These are phyloP conservation scores for Caenorhabditis sp. DNA, from an alignment of 2,888 invertebrate genomes.

Conservation along the genomic window DNA sequence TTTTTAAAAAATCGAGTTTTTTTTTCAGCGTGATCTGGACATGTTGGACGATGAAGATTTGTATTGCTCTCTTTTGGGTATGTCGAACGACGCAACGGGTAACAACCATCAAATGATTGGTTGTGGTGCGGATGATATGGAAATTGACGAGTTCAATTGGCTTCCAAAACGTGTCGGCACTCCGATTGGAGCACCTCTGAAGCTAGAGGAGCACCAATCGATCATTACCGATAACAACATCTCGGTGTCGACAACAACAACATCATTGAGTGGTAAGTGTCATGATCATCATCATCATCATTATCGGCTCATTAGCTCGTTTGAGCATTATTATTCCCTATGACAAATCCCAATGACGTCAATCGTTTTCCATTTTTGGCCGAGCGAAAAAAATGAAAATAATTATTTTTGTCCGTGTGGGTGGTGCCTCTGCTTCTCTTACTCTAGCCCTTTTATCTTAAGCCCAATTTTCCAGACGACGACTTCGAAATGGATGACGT, in stretches of 20 bases:
- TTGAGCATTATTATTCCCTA: no score
- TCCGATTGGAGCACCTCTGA: slow-evolving; percentile 38
- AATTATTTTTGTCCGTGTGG: background rate
- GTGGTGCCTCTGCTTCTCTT: background rate
- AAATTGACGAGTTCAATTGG: slow-evolving; percentile 34
- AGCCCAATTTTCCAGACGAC: background rate
- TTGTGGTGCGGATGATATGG: slow-evolving; percentile 30
- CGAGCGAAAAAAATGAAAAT: background rate
- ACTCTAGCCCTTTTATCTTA: background rate
- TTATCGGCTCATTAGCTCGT: no score
- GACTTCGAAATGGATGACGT: background rate
- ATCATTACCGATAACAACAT: background rate
- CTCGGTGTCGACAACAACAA: background rate
- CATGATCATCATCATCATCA: no score
- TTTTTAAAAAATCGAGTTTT: no score
- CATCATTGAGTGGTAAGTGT: slow-evolving; percentile 14
- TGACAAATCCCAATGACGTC: slow-evolving; percentile 1
- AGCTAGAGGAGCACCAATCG: slow-evolving; percentile 35
- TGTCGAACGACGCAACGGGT: slow-evolving; percentile 40
- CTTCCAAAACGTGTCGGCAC: slow-evolving; percentile 13
- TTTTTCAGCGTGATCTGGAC: slow-evolving; percentile 57
- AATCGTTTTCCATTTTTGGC: background rate
- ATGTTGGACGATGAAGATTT: slow-evolving; percentile 58
- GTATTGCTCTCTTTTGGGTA: slow-evolving; percentile 50
- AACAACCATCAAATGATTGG: slow-evolving; percentile 28